These are phyloP conservation scores for Arothron firmamentum DNA, from an alignment of 2,113 vertebrate species.

Conservation along the genomic window DNA sequence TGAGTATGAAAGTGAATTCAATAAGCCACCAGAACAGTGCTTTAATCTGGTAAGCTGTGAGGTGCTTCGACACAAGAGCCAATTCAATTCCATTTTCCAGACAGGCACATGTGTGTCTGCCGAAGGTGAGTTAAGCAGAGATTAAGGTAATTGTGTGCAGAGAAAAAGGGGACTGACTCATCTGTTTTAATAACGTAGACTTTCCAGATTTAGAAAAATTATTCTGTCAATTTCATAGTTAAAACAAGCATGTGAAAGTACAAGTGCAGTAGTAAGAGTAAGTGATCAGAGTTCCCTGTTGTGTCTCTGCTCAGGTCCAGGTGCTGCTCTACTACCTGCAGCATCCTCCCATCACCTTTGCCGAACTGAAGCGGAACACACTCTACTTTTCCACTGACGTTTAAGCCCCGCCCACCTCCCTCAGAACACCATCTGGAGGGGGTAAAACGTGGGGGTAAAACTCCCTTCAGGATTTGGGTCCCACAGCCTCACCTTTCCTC, in stretches of 20 bases:
- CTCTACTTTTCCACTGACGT: slow-evolving; percentile 98
- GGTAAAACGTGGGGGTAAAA: slow-evolving; percentile 30
- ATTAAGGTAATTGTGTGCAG: no score
- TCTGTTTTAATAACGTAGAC: no score
- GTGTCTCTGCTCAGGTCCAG: slow-evolving; percentile 82
- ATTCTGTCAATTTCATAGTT: no score
- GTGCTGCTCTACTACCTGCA: slow-evolving; percentile 98
- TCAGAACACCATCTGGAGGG: slow-evolving; percentile 29
- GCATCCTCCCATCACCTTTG: slow-evolving; percentile 90
- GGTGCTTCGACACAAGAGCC: not conserved
- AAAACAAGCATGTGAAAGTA: no score
- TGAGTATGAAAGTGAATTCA: not conserved
- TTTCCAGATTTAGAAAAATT: no score
- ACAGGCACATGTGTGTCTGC: no score
- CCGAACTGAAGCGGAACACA: slow-evolving; percentile 93
- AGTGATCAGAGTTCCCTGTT: not conserved
- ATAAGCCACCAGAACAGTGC: not conserved
- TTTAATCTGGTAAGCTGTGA: no score
- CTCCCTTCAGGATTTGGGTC: slow-evolving; percentile 15
- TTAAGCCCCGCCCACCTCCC: slow-evolving; percentile 65
- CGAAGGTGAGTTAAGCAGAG: no score
- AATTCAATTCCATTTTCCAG: not conserved
- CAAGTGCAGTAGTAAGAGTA: no score
- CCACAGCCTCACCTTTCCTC: slow-evolving; percentile 39
- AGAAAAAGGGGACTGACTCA: no score